Evolutionary conservation across 2,888 invertebrate genomes (phyloP).

Genomic region (Leucania comma): DNA sequence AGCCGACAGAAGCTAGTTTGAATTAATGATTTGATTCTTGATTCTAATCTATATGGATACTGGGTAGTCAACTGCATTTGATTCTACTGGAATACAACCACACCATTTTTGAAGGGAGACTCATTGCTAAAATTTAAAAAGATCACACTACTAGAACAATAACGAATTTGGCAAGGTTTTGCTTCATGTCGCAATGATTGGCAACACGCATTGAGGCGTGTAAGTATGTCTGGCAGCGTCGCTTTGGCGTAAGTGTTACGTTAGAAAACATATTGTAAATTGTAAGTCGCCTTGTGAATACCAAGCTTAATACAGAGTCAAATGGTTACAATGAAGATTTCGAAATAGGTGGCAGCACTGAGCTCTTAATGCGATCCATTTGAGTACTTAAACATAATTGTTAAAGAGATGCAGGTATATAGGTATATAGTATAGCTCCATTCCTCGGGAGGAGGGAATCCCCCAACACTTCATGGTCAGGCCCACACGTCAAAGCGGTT

Average conservation of each 20-base stretch:
- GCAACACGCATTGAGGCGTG: slow-evolving; percentile 11
- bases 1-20: too few relatives aligned
- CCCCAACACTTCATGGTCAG: too few relatives aligned
- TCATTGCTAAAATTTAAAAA: background rate
- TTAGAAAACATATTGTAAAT: background rate
- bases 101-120: too few relatives aligned
- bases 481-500: too few relatives aligned
- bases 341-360: too few relatives aligned
- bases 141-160: background rate
- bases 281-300: slow-evolving; percentile 19
- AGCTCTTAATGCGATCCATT: too few relatives aligned
- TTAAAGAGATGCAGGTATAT: too few relatives aligned
- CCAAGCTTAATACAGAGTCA: background rate
- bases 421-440: too few relatives aligned
- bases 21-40: too few relatives aligned
- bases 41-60: background rate
- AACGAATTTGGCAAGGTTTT: slow-evolving; percentile 33
- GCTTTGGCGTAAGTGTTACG: background rate
- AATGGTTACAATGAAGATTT: too few relatives aligned
- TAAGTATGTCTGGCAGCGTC: slow-evolving; percentile 30
- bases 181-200: slow-evolving; percentile 35
- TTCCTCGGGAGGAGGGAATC: too few relatives aligned
- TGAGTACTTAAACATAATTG: too few relatives aligned
- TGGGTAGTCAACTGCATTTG: background rate
- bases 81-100: background rate